phyloP scores from a whole-genome alignment of 1,140 invertebrate species.

The Eurosta solidaginis region DNA sequence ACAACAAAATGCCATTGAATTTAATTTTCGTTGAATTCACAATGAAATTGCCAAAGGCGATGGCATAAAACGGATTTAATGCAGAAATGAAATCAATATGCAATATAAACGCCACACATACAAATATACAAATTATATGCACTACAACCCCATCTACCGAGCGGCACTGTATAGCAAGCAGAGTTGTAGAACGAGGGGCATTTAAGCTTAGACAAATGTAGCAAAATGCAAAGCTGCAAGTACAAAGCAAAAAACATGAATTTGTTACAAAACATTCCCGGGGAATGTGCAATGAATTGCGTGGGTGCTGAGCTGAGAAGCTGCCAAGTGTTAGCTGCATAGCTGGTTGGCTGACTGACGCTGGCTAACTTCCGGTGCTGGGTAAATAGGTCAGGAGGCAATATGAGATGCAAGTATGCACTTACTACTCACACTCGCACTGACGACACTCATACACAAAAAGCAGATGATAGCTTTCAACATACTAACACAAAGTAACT shows the following conservation, averaged over 20 bases:
- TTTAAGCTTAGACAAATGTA: too few relatives aligned
- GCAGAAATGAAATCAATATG: too few relatives aligned
- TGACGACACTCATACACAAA: not conserved
- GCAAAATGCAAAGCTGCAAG: not conserved
- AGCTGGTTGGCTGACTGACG: not conserved
- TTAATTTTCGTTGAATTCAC: not conserved
- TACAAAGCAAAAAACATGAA: not conserved
- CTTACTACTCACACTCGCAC: not conserved
- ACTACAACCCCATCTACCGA: too few relatives aligned
- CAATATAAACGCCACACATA: too few relatives aligned
- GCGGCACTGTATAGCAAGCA: too few relatives aligned
- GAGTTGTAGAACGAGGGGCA: too few relatives aligned
- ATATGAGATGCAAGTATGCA: not conserved
- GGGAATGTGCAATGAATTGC: slow-evolving; percentile 23
- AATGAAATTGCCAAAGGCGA: slow-evolving; percentile 3
- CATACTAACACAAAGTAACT: too few relatives aligned
- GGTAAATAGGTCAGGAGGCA: slow-evolving; percentile 16
- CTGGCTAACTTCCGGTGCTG: not conserved
- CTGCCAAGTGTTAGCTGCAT: not conserved
- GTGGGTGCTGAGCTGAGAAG: not conserved
- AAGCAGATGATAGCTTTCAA: too few relatives aligned
- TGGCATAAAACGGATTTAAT: slow-evolving; percentile 5
- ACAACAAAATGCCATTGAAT: not conserved
- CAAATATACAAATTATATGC: too few relatives aligned
- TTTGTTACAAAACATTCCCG: slow-evolving; percentile 21